Percentiles rank a stretch among this genome's conserved stretches.
Conservation (phyloP, 1,140 invertebrate species). For the Bacillus rossius region DNA sequence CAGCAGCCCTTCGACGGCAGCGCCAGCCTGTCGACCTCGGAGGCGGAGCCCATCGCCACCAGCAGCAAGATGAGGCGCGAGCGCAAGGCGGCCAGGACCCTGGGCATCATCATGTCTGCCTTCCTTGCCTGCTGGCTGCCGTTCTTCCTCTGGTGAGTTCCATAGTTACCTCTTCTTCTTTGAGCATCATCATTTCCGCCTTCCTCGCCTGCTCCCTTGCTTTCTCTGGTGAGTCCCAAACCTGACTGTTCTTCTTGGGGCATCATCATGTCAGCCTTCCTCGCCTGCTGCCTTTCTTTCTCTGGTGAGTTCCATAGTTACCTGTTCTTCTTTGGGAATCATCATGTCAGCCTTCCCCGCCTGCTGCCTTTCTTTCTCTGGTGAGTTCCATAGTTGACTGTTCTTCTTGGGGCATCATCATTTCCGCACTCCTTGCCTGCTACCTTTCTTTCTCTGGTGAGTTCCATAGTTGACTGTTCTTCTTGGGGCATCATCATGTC, state of each 20-base stretch:
- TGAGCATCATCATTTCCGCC: too few species aligned
- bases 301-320: too few species aligned
- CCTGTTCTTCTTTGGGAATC: too few species aligned
- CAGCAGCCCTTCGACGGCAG: neutral
- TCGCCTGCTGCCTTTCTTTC: slow-evolving; percentile 92
- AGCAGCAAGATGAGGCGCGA: slow-evolving; percentile 86
- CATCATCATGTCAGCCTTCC: slow-evolving; percentile 91
- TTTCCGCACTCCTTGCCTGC: too few species aligned
- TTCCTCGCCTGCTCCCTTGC: too few species aligned
- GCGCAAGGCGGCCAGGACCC: slow-evolving; percentile 87
- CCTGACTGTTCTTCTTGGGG: too few species aligned
- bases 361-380: slow-evolving; percentile 92
- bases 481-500: slow-evolving; percentile 97
- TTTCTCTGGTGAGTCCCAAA: too few species aligned
- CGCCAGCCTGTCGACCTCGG: neutral
- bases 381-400: too few species aligned
- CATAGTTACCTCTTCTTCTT: too few species aligned
- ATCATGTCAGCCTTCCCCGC: slow-evolving; percentile 92
- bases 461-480: too few species aligned
- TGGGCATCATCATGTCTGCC: slow-evolving; percentile 93
- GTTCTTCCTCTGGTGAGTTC: slow-evolving; percentile 86
- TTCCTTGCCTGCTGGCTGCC: slow-evolving; percentile 92
- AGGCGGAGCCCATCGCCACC: slow-evolving; percentile 22
- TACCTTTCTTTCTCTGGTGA: too few species aligned
- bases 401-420: too few species aligned